These are phyloP conservation scores for Digitonthophagus gazella DNA, from an alignment of 2,888 invertebrate species.

Conservation along the genomic window DNA sequence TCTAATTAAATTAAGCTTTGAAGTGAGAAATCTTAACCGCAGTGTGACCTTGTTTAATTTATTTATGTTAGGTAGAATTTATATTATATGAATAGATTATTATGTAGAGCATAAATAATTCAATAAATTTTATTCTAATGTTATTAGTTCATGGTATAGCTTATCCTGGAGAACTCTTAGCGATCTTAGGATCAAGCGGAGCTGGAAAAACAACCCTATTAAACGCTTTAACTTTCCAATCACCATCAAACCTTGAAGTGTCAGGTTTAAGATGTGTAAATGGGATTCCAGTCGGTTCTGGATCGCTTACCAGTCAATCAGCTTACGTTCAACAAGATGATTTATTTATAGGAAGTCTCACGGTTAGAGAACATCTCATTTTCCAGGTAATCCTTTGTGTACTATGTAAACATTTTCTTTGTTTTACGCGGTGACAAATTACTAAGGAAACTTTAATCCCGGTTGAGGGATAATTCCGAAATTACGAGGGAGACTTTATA, in stretches of 20 bases:
- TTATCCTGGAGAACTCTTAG: slow-evolving; percentile 80
- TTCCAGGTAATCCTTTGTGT: slow-evolving; percentile 78
- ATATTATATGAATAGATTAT: no score
- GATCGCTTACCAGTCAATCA: slow-evolving; percentile 71
- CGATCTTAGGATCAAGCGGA: slow-evolving; percentile 87
- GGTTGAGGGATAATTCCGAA: neutral
- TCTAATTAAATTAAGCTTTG: neutral
- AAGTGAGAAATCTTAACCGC: neutral
- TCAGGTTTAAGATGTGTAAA: slow-evolving; percentile 65
- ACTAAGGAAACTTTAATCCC: neutral
- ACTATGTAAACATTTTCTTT: neutral
- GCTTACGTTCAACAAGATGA: slow-evolving; percentile 96
- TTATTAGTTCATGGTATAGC: slow-evolving; percentile 81
- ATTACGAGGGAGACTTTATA: neutral
- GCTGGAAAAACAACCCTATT: slow-evolving; percentile 94
- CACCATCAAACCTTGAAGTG: slow-evolving; percentile 67
- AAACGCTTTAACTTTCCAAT: slow-evolving; percentile 82
- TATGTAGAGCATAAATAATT: no score
- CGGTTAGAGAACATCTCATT: slow-evolving; percentile 83
- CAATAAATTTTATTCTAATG: no score
- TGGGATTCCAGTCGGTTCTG: slow-evolving; percentile 71
- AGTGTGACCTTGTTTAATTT: neutral
- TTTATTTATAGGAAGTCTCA: slow-evolving; percentile 85
- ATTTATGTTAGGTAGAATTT: no score
- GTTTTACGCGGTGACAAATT: neutral